Conservation (phyloP, 2,797 vertebrate genomes). For the Pampus argenteus region DNA sequence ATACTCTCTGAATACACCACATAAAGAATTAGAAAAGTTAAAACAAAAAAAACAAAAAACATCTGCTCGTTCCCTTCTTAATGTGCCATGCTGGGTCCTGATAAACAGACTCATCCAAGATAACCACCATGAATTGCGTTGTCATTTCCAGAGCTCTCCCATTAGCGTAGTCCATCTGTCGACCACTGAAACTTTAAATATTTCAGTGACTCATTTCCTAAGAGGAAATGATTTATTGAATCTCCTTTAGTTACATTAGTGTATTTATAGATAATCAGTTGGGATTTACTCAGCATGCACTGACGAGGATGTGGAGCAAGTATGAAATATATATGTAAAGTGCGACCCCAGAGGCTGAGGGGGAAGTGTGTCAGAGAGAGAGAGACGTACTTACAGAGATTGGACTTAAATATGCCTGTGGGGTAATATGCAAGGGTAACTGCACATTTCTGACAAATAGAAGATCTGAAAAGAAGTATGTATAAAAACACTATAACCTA, state of each 20-base stretch:
- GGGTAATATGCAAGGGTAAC: slow-evolving; percentile 63
- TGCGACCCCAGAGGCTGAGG: slow-evolving; percentile 63
- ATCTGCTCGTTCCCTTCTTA: slow-evolving; percentile 34
- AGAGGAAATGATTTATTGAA: slow-evolving; percentile 84
- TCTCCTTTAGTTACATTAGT: slow-evolving; percentile 77
- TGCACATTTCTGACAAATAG: slow-evolving; percentile 57
- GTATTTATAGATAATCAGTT: slow-evolving; percentile 81
- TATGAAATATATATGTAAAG: slow-evolving; percentile 85
- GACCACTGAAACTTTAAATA: slow-evolving; percentile 69
- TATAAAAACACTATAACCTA: slow-evolving; percentile 50
- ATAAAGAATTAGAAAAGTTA: slow-evolving; percentile 20
- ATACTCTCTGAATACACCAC: slow-evolving; percentile 20
- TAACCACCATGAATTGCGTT: slow-evolving; percentile 53
- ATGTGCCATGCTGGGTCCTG: slow-evolving; percentile 8
- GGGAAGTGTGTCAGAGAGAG: slow-evolving; percentile 71
- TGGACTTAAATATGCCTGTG: slow-evolving; percentile 74
- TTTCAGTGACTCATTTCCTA: slow-evolving; percentile 68
- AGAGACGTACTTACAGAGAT: too few relatives aligned
- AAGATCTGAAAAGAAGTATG: slow-evolving; percentile 49
- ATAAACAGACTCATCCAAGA: slow-evolving; percentile 38
- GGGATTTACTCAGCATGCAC: slow-evolving; percentile 69
- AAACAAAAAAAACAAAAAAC: slow-evolving; percentile 27
- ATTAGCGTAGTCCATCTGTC: slow-evolving; percentile 61
- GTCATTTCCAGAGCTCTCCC: slow-evolving; percentile 64
- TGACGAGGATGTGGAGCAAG: slow-evolving; percentile 73